Evolutionary conservation across 2,888 invertebrate genomes (phyloP).

Genomic region (Andricus quercusramuli): DNA sequence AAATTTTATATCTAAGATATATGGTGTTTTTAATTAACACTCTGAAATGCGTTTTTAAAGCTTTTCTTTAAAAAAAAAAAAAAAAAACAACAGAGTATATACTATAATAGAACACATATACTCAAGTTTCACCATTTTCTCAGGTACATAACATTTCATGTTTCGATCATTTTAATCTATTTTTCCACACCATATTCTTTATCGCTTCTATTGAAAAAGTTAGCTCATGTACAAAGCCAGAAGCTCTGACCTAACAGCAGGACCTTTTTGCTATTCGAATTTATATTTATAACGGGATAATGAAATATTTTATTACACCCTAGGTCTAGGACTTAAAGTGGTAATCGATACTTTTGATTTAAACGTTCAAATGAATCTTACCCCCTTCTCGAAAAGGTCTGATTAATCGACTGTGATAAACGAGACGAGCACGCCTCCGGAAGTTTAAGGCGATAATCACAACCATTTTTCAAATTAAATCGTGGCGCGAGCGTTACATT

Average conservation of each 20-base stretch:
- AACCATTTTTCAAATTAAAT: conserved; percentile 36
- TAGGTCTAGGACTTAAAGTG: neutral
- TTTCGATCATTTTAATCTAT: neutral
- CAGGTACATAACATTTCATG: neutral
- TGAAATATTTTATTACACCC: conserved; percentile 25
- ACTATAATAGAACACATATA: too few species aligned
- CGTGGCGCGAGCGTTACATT: conserved; percentile 6
- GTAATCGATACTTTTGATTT: conserved; percentile 29
- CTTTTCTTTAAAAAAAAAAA: too few species aligned
- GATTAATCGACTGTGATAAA: conserved; percentile 36
- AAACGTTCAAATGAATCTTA: conserved; percentile 9
- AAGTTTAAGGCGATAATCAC: conserved; percentile 19
- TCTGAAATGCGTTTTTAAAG: too few species aligned
- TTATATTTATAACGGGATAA: neutral
- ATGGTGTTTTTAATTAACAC: too few species aligned
- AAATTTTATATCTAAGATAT: too few species aligned
- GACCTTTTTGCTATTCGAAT: neutral
- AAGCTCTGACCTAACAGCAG: neutral
- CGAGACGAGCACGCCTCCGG: conserved; percentile 10
- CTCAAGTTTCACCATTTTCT: neutral
- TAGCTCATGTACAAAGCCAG: neutral
- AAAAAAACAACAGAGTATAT: too few species aligned
- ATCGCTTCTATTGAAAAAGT: neutral
- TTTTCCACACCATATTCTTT: conserved; percentile 6
- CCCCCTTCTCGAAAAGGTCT: conserved; percentile 28